Base-by-base conservation (phyloP, 2,888 invertebrate species). In the Napeogenes sylphis region DNA sequence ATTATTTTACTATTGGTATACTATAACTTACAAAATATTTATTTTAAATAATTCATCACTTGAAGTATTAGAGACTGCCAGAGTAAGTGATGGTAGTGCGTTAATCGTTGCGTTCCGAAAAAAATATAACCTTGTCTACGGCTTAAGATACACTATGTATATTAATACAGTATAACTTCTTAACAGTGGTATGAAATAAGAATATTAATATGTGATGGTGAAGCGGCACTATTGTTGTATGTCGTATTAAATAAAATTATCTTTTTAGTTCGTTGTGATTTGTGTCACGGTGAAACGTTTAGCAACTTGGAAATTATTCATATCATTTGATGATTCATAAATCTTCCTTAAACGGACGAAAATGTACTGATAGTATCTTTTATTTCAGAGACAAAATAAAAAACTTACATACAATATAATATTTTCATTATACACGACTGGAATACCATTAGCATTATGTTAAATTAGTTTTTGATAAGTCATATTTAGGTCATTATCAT, bases 181-280 rank as follows among this genome's bases (percentile, higher is more conserved):
- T 1, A 51, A 30, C 51, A 30, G 8, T 30, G 1, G 30, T 51
- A 51, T 32, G 32, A 6, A 47, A 35, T 38, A 32, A 33, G 59
- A 59, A 59, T 56, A 33, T 53, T 59, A 63, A 63, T 51, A 51
- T 58, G 46, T 62, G 32, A n/a, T 10, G 33, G 47, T 59, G 42
- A 55, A 59, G 58, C 66, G 62, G 64, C 56, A 56, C 63, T 45
- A 62, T 59, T 64, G 59, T 64, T 59, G 57, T 51, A 51, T 64
- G 59, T 64, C 59, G 57, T 30, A 51, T 12, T 56, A 58, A 59
- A 57, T 47, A 62, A 56, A 63, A 33, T 53, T 63, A 59, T 59
- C 12, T 65, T 63, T 56, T 57, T 62, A 33, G 45, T 59, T 58
- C 62, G 51, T 53, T 56, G 63, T 59, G 63, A 63, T 66, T 63